Evolutionary conservation across 1,140 invertebrate genomes (phyloP).

Genomic region (Drosophila simulans): DNA sequence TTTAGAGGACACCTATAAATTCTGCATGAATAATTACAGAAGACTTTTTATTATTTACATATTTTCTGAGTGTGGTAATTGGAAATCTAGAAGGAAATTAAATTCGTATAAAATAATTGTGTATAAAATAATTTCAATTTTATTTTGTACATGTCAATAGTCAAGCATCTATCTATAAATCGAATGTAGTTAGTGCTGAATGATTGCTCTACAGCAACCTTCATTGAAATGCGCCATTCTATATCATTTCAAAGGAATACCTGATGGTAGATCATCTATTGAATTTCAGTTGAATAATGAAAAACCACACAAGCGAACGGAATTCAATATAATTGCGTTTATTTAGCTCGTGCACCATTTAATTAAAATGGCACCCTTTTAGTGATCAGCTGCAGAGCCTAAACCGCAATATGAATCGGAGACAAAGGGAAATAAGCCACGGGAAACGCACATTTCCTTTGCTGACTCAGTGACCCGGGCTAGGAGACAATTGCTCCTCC

Average conservation of each 20-base stretch:
- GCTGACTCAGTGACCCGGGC: constrained; percentile 24
- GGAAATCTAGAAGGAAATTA: no score
- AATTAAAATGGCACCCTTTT: constrained; percentile 33
- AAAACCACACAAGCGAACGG: neutral
- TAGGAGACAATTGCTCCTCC: constrained; percentile 34
- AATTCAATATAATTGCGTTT: constrained; percentile 7
- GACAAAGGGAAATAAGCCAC: constrained; percentile 28
- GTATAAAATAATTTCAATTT: no score
- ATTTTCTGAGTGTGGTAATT: no score
- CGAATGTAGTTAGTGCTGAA: no score
- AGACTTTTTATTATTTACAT: no score
- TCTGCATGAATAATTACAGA: neutral
- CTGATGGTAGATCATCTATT: neutral
- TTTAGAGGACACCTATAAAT: neutral
- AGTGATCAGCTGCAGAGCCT: constrained; percentile 8
- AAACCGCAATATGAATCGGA: constrained; percentile 7
- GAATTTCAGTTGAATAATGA: neutral
- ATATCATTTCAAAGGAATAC: neutral
- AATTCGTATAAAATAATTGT: no score
- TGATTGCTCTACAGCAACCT: no score
- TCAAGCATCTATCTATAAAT: no score
- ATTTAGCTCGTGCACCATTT: constrained; percentile 5
- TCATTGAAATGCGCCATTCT: neutral
- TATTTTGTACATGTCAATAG: no score
- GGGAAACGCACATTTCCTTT: constrained; percentile 34